These are phyloP conservation scores for Heliconius hewitsoni DNA, from an alignment of 1,140 invertebrate genomes.

Conservation along the genomic window DNA sequence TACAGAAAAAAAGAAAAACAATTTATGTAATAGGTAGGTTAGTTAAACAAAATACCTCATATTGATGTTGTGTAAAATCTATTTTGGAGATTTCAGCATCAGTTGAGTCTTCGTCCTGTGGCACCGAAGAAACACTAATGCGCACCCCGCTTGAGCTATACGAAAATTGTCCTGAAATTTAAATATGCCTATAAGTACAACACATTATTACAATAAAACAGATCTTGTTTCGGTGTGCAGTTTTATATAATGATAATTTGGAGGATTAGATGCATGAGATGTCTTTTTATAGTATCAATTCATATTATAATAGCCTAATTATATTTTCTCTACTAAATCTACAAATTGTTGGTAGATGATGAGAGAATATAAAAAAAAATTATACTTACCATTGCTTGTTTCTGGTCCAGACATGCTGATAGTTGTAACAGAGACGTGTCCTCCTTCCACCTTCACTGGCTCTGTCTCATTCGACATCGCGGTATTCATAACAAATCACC, in stretches of 20 bases:
- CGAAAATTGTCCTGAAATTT: constrained; percentile 76
- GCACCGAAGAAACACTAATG: constrained; percentile 77
- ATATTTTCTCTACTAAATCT: no score
- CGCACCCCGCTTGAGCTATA: constrained; percentile 79
- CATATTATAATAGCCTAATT: no score
- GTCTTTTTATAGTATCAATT: no score
- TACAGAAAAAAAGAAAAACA: no score
- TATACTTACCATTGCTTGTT: constrained; percentile 68
- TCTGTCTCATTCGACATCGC: constrained; percentile 70
- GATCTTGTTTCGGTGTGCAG: no score
- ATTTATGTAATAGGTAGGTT: no score
- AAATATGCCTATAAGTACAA: not conserved
- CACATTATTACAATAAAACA: no score
- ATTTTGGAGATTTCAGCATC: constrained; percentile 80
- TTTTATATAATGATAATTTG: no score
- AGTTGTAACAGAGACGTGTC: constrained; percentile 77
- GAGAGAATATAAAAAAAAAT: constrained; percentile 15
- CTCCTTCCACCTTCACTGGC: constrained; percentile 73
- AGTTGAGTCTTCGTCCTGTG: constrained; percentile 79
- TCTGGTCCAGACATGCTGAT: constrained; percentile 79
- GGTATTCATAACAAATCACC: constrained; percentile 53
- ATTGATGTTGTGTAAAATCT: constrained; percentile 77
- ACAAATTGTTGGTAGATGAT: not conserved
- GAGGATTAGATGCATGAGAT: no score
- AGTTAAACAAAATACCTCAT: constrained; percentile 58